Conservation (phyloP, 2,797 vertebrate species). For the Babyrousa celebensis region DNA sequence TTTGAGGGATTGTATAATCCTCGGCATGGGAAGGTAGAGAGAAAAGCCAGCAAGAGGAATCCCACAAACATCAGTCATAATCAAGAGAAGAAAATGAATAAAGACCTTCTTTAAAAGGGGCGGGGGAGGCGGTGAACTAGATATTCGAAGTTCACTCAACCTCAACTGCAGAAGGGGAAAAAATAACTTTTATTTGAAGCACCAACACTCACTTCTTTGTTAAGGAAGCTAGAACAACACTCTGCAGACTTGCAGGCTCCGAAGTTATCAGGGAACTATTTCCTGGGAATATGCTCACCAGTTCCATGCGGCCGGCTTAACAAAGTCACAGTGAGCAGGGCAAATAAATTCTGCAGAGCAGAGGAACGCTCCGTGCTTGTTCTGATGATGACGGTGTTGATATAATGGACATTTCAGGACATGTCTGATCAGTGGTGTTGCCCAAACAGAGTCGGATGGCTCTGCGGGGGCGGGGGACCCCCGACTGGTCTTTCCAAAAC, state of each 20-base stretch:
- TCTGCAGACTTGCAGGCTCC: constrained; percentile 93
- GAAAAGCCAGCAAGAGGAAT: constrained; percentile 85
- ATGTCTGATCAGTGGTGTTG: constrained; percentile 66
- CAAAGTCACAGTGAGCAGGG: constrained; percentile 76
- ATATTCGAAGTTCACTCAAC: constrained; percentile 90
- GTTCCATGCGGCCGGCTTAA: constrained; percentile 87
- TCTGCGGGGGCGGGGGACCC: not conserved
- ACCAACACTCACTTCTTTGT: constrained; percentile 93
- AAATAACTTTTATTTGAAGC: constrained; percentile 92
- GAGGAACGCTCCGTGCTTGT: constrained; percentile 82
- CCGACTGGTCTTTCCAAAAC: constrained; percentile 47
- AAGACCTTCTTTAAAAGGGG: constrained; percentile 85
- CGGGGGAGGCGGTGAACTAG: constrained; percentile 73
- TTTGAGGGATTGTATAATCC: constrained; percentile 86
- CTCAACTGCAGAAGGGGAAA: constrained; percentile 90
- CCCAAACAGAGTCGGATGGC: constrained; percentile 70
- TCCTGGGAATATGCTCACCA: constrained; percentile 91
- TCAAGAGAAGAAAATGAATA: constrained; percentile 74
- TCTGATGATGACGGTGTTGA: constrained; percentile 81
- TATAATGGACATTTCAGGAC: constrained; percentile 89
- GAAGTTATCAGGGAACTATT: constrained; percentile 92
- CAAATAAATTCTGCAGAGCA: constrained; percentile 89
- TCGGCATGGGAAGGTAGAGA: constrained; percentile 85
- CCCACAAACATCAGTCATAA: constrained; percentile 89
- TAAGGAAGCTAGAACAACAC: constrained; percentile 91